phyloP scores from a whole-genome alignment of 2,888 invertebrate genomes.

The Tachina lurida region DNA sequence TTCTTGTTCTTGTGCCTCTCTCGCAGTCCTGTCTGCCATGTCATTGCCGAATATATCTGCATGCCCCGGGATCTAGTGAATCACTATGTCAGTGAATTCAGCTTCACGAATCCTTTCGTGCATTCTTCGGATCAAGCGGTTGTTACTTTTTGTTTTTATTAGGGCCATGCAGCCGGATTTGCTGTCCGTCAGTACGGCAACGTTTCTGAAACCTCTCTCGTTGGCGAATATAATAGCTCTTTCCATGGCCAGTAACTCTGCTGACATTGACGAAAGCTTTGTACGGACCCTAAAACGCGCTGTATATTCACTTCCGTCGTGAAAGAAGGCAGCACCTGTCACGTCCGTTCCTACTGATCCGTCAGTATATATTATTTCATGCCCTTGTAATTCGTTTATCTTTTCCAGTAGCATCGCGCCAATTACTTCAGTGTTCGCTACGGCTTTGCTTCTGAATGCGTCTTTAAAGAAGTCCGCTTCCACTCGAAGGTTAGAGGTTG shows the following conservation, averaged over 20 bases:
- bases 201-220: neutral
- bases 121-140: neutral
- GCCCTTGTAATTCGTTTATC: no score
- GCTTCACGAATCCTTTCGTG: neutral
- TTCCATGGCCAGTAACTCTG: no score
- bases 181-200: neutral
- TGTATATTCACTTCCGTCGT: no score
- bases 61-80: neutral
- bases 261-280: neutral
- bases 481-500: no score
- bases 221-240: no score
- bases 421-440: no score
- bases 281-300: neutral
- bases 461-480: no score
- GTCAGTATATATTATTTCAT: no score
- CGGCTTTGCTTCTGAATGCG: no score
- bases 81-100: neutral
- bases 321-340: no score
- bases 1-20: neutral
- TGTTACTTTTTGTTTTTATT: neutral
- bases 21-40: neutral
- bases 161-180: neutral
- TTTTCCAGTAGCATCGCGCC: no score
- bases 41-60: neutral
- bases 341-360: no score